Evolutionary conservation across 2,888 invertebrate genomes (phyloP), one percentile per base, ranked within the genome.

Genomic region (Cerastis leucographa): DNA sequence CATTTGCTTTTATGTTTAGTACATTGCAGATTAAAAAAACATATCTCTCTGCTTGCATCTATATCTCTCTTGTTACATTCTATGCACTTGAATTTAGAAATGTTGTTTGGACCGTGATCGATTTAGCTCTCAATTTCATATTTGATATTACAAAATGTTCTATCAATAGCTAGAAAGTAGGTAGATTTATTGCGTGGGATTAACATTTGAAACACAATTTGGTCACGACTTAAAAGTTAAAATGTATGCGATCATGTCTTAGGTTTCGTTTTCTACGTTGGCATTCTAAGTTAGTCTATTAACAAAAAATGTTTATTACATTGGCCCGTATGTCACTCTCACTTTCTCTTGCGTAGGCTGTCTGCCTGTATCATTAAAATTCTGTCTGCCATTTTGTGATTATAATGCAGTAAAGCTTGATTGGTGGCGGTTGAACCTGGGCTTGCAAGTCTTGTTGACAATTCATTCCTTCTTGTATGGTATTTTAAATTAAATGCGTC

Each of bases 321-420:
- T 78, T 69, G 65, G 65, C 78, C 78, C 77, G 81, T 81, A 85
- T 85, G 83, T 87, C 89, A 93, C 93, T 92, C 89, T 94, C 89
- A 90, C 94, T 94, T 93, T 94, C 92, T 87, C 89, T 81, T 59
- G 77, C 80, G 87, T 88, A 87, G 89, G 88, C 83, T 85, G 85
- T 79, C 75, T 88, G 88, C 88, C 83, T 85, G 85, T 81, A 74
- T 88, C 88, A 91, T 93, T 92, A 89, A 89, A 89, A 93, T 92
- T 93, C 90, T 87, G 84, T 87, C 77, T 81, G 78, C 81, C 80
- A 79, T 84, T 79, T 81, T 81, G 69, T 83, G 80, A 88, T 89
- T 88, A 86, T 88, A 74, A 90, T 90, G 88, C 88, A 85, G 88
- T 76, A 83, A 84, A 86, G 81, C 87, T 82, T 84, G 78, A 81